These are phyloP conservation scores for Pollachius pollachius DNA, from an alignment of 2,113 vertebrate genomes.

Conservation along the genomic window DNA sequence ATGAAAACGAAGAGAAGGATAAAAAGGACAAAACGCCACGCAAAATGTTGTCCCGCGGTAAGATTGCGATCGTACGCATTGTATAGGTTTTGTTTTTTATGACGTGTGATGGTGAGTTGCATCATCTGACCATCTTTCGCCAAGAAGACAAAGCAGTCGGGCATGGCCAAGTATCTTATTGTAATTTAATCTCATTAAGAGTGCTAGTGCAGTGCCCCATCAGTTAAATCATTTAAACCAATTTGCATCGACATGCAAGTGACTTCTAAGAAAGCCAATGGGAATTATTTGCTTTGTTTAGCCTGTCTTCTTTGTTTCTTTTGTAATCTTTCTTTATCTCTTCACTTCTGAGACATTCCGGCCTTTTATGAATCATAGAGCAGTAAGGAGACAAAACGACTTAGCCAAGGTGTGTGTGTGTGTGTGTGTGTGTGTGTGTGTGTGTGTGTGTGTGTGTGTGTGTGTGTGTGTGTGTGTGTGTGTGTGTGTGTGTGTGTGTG, in stretches of 20 bases:
- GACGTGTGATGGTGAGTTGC: too few relatives aligned
- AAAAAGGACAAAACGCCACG: slow-evolving; percentile 92
- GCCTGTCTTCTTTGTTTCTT: slow-evolving; percentile 4
- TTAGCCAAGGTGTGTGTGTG: slow-evolving; percentile 3
- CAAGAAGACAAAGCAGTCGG: too few relatives aligned
- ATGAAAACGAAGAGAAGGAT: slow-evolving; percentile 94
- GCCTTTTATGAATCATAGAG: slow-evolving; percentile 31
- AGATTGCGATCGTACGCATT: slow-evolving; percentile 19
- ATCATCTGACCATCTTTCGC: too few relatives aligned
- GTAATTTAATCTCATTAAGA: too few relatives aligned
- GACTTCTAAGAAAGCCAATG: slow-evolving; percentile 24
- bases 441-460: slow-evolving; percentile 8
- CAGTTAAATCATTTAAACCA: too few relatives aligned
- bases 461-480: slow-evolving; percentile 8
- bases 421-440: slow-evolving; percentile 11
- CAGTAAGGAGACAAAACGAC: slow-evolving; percentile 37
- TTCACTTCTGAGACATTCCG: slow-evolving; percentile 17
- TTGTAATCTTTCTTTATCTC: slow-evolving; percentile 4
- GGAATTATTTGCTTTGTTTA: slow-evolving; percentile 26
- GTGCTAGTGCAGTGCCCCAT: too few relatives aligned
- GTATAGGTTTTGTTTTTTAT: too few relatives aligned
- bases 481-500: slow-evolving; percentile 8
- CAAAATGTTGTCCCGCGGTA: slow-evolving; percentile 96
- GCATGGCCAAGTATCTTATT: too few relatives aligned
- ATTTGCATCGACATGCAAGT: neutral